Percentiles rank a stretch among this genome's conserved stretches.
These are phyloP conservation scores for Helicoverpa assulta DNA, from an alignment of 2,888 invertebrate genomes.

Conservation along the genomic window DNA sequence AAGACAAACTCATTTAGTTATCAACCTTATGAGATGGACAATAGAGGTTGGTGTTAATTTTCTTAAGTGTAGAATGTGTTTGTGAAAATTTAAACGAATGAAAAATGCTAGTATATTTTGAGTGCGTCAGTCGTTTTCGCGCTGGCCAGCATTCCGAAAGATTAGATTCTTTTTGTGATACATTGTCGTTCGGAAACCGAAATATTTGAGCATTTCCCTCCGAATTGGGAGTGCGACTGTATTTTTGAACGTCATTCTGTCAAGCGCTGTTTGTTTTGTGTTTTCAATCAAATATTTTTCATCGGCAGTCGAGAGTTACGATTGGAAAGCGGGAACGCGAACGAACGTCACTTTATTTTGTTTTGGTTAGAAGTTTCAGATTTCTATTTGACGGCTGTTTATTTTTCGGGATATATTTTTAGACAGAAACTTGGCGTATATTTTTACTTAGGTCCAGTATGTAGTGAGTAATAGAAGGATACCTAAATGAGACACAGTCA, in stretches of 20 bases:
- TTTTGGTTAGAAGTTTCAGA: slow-evolving; percentile 2
- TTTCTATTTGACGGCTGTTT: not conserved
- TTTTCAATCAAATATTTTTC: slow-evolving; percentile 46
- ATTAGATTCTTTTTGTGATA: slow-evolving; percentile 57
- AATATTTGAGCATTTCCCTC: slow-evolving; percentile 49
- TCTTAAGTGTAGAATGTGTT: not conserved
- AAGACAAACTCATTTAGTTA: not conserved
- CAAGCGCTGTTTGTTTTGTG: slow-evolving; percentile 27
- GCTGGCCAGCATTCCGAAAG: slow-evolving; percentile 45
- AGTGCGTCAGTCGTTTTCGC: slow-evolving; percentile 62
- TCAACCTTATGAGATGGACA: not conserved
- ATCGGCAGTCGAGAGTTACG: not conserved
- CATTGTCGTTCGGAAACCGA: slow-evolving; percentile 45
- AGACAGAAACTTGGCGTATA: not conserved
- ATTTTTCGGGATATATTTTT: not conserved
- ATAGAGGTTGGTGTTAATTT: not conserved
- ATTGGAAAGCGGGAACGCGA: slow-evolving; percentile 10
- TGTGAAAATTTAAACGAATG: slow-evolving; percentile 54
- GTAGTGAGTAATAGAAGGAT: too few species aligned
- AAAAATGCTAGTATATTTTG: slow-evolving; percentile 59
- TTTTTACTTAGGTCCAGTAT: not conserved
- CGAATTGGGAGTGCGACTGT: slow-evolving; percentile 32
- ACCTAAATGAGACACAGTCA: too few species aligned
- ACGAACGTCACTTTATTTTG: slow-evolving; percentile 4
- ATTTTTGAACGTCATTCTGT: slow-evolving; percentile 36